Base-by-base conservation (phyloP, 2,888 invertebrate genomes). In the Caenorhabditis sp. region DNA sequence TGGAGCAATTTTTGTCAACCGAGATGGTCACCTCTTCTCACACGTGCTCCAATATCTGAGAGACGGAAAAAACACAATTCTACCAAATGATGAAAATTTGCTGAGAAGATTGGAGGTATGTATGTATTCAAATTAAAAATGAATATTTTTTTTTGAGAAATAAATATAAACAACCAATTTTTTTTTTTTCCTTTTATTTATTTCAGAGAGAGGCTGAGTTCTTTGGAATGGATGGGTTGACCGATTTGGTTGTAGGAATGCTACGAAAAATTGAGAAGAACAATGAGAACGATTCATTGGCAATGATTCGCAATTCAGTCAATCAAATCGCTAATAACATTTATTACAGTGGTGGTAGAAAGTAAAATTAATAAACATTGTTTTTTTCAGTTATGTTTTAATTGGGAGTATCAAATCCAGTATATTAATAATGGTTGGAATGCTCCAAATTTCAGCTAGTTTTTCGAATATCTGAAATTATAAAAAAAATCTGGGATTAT, bases 171-270 rank as follows among this genome's bases (percentile, higher is more conserved):
- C 10, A 26, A 56, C 14, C 21, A 26, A 56, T 26, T 26, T 53
- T 31, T 10, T 31, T 7, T 31, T 31, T 31, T 7, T 31, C 10
- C 10, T 31, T 31, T 31, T 53, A 23, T 26, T 52, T 58, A 26
- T 76, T 78, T 26, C 60, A 78, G 78, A 61, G 79, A 59, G 79
- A 79, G 64, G 71, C 79, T 1, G 76, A 79, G 21, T 79, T 76
- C 70, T 79, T 76, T 26, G 76, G 79, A 20, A 63, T 79, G 68
- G 76, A 77, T 17, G 61, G 56, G 12, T 70, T 77, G 38, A 68
- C 56, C 23, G 62, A 65, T 23, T 36, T 68, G 17, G 61, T 72
- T 54, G 64, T 64, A 36, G 78, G 76, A 10, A 66, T 61, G 10
- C 63, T 76, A 1, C 27, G 61, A 20, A 63, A 67, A 36, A 36